Base-by-base conservation (phyloP, 2,797 vertebrate genomes). In the Sebastolobus alascanus region DNA sequence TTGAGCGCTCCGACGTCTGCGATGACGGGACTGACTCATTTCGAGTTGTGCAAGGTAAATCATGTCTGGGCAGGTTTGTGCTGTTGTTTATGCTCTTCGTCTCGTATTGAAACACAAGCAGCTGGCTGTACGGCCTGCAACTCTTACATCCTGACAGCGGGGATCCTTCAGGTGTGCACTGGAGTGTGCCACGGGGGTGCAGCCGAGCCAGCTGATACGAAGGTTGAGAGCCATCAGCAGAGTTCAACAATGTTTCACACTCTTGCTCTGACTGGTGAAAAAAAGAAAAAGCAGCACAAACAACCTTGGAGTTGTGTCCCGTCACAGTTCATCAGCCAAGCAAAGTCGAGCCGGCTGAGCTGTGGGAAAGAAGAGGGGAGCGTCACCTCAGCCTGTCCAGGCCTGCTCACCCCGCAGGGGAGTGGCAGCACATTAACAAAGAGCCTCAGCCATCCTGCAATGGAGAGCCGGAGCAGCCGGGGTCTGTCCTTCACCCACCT, bases 301-400 rank as follows among this genome's bases (percentile, higher is more conserved):
- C 89, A 93, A 95, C 94, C 93, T 95, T 93, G 92, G 80, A 92
- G 88, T 90, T 80, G 83, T 86, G 87, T 90, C 88, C 86, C 58
- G 91, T 93, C 90, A 93, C 90, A 93, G 92, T 93, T 91, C 87
- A 87, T 83, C 89, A 87, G 91, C 90, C 92, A 92, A 93, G 91
- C 91, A 86, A 80, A 92, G 89, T 89, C 83, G 63, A 84, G 85
- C 84, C 43, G 84, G 86, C 87, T 85, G 87, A 93, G 89, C 86
- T 89, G 91, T 86, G 84, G 84, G 89, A 90, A 87, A 61, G 83
- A 80, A n/a, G 46, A 50, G 46, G 71, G 75, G 87, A 73, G 84
- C 67, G 87, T 88, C 92, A 90, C 90, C 87, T 82, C 86, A 2
- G 83, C 93, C 90, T 93, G 94, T 83, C 82, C 83, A 8, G 90